Base-by-base conservation (phyloP, 2,888 invertebrate genomes). In the Rotaria socialis region DNA sequence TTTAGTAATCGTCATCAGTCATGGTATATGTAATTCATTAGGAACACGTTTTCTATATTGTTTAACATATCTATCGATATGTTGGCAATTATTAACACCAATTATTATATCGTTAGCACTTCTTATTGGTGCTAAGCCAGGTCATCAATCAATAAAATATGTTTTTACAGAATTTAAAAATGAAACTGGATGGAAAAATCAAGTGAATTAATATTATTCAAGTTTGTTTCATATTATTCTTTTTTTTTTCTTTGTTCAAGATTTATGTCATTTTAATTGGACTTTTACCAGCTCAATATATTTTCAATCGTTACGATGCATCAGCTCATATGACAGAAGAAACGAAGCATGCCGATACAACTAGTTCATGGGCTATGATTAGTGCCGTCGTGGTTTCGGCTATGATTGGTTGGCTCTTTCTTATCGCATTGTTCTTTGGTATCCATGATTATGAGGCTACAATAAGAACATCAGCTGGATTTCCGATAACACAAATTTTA, bases 401-500 rank as follows among this genome's bases (percentile, higher is more conserved):
- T 11, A 4, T 80, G 0, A 14, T 47, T n/a, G 43, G 80, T 14
- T 47, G 47, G 47, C 22, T 43, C 6, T 80, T 80, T 43, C 19
- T 80, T 19, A 19, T 80, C 47, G 22, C 43, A 24, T 41, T 47
- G 24, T 47, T 43, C 22, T 41, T 10, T 11, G 47, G 24, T n/a
- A 80, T 80, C 2, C 41, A 47, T 11, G n/a, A 47, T n/a, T 80
- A 80, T 80, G 75, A 43, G 24, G 19, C 43, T 22, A 75, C 43
- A 43, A 6, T 75, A 24, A 43, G 41, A 7, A 75, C 75, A 24
- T 35, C 24, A 2, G 43, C 43, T 24, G 43, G 10, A 7, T 75
- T 75, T 75, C 75, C 43, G 6, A 35, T 75, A 22, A 75, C n/a
- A 47, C 24, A 80, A 80, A 80, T 80, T 11, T n/a, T 80, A 80